Base-by-base conservation (phyloP, 2,113 vertebrate genomes). In the Forbesichthys papilliferus region DNA sequence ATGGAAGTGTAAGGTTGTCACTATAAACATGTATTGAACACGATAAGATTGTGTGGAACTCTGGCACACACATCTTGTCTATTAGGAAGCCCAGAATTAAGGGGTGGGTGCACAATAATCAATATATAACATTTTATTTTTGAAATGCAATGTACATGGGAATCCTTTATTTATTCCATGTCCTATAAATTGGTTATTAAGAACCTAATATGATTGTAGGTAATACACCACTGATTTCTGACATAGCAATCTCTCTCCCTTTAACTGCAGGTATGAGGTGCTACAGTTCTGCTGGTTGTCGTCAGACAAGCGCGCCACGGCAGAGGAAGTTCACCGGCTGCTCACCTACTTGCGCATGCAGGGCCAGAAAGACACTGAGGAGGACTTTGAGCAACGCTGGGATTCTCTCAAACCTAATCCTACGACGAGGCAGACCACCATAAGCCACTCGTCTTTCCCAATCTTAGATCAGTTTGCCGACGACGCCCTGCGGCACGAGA, bases 311-410 rank as follows among this genome's bases (percentile, higher is more conserved):
- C 92, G 97, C 51, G 95, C 96, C 0, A 96, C 95, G 0, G 96
- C 96, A 0, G 98, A 99, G 62, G 97, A 98, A 57, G 95, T 98
- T 14, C 96, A 98, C 53, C 93, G 96, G 20, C 91, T 99, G 70
- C 81, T 99, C 10, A 97, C 95, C 33, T 99, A 96, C 75, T 94
- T 99, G 61, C 95, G 95, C 61, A 93, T 98, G 96, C 98, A 99
- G 71, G 97, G 96, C 81, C 97, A 98, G 69, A 94, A 94, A 87
- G 96, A 96, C 86, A 88, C 95, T 0, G 96, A 96, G 62, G 93
- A 94, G 0, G 97, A 98, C 80, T 98, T 97, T 16, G 96, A 98
- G 13, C 96, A 97, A 64, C 96, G 98, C 72, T 99, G 98, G 98
- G 94, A 95, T 0, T 91, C 95, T 18, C 96, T 98, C 3, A 98